Base-by-base conservation (phyloP, 2,888 invertebrate genomes). In the Mimachlamys varia region DNA sequence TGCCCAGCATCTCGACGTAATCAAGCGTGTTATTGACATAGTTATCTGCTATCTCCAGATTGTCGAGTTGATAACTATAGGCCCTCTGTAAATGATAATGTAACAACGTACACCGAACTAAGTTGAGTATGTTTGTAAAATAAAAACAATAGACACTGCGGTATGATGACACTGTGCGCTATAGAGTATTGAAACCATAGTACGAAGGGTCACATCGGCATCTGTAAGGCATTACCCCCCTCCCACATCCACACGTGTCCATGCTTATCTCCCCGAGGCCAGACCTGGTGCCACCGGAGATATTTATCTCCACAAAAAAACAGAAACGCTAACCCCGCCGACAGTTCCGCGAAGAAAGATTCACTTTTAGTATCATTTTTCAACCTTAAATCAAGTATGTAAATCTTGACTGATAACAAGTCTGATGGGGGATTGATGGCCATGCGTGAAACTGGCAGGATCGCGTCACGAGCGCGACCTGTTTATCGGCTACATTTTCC, bases 21-120 rank as follows among this genome's bases (percentile, higher is more conserved):
- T 76, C 76, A 76, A 76, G 76, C 76, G 76, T 76, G 76, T 76
- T 76, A 76, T 76, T 76, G 76, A 76, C 76, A 76, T 33, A 76
- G 76, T 76, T 27, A 76, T 7, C 33, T 33, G 76, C 33, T 76
- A 76, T 76, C 76, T 76, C 33, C 27, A 76, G 76, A 76, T 76
- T 13, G 76, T 33, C 76, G 76, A 76, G 27, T 33, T 12, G 76
- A 76, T 76, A 76, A 76, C 76, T 27, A n/a, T n/a, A 76, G 76
- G 27, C 33, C 0, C 76, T 76, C 33, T 33, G 27, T 27, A 33
- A 76, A 33, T 76, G 76, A 76, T 33, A 33, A 33, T 33, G 33
- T 76, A 33, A 33, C 76, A 27, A 76, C 76, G 76, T 27, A 12
- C 27, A 76, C 33, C 33, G 33, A 22, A 76, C 62, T n/a, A 0